These are phyloP conservation scores for Melanerpes aurifrons DNA, from an alignment of 2,113 vertebrate species.

Conservation along the genomic window DNA sequence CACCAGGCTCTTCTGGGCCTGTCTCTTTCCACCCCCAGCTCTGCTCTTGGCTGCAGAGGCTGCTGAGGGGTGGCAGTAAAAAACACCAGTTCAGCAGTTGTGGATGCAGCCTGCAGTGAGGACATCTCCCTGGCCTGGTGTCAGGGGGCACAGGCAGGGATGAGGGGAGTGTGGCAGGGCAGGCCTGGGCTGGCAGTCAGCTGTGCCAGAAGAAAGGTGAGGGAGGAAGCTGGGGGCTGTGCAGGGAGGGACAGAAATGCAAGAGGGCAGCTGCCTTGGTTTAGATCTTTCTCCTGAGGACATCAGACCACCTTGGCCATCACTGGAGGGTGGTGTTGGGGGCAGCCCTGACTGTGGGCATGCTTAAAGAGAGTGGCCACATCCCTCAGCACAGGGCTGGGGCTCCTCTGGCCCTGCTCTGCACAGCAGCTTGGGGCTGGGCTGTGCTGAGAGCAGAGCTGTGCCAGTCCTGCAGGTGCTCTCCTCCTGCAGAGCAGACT, in stretches of 20 bases:
- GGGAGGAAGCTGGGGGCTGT: not conserved
- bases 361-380: not conserved
- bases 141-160: not conserved
- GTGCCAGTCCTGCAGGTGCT: not conserved
- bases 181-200: not conserved
- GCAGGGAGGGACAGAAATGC: not conserved
- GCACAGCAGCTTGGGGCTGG: not conserved
- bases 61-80: not conserved
- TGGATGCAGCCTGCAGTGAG: not conserved
- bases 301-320: fast-evolving
- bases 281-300: not conserved
- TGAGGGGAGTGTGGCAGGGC: not conserved
- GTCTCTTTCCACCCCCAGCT: not conserved
- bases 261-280: not conserved
- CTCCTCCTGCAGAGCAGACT: not conserved
- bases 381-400: not conserved
- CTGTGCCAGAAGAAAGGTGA: not conserved
- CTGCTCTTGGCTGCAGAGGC: not conserved
- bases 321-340: fast-evolving
- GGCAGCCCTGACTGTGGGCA: not conserved
- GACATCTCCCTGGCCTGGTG: fast-evolving
- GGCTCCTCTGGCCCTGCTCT: not conserved
- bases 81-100: not conserved
- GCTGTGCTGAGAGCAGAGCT: not conserved
- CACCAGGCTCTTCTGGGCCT: not conserved